Percentiles rank a stretch among this genome's conserved stretches.
phyloP scores from a whole-genome alignment of 2,888 invertebrate genomes.

The Philhelius pedissequus region DNA sequence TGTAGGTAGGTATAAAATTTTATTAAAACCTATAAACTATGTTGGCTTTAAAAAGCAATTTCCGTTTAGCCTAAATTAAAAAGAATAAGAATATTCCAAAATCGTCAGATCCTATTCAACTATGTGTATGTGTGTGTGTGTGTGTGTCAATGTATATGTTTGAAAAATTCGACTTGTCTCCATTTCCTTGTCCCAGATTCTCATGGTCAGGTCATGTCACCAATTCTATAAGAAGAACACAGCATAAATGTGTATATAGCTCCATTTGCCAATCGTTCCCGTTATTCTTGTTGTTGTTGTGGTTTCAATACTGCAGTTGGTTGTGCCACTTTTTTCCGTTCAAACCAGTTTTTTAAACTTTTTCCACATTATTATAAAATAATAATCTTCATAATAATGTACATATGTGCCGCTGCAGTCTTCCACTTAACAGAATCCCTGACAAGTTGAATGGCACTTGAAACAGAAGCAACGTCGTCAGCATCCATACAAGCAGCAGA shows the following conservation, averaged over 20 bases:
- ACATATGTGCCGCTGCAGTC: slow-evolving; percentile 21
- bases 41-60: neutral
- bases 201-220: slow-evolving; percentile 44
- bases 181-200: slow-evolving; percentile 30
- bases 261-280: neutral
- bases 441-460: slow-evolving; percentile 57
- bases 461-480: neutral
- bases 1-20: neutral
- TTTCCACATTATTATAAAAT: neutral
- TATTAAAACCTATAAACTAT: neutral
- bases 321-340: slow-evolving; percentile 55
- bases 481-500: neutral
- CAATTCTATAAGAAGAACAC: slow-evolving; percentile 2
- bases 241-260: neutral
- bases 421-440: slow-evolving; percentile 53
- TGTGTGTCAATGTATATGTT: neutral
- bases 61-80: slow-evolving; percentile 10
- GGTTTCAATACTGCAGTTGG: slow-evolving; percentile 30
- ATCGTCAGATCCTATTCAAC: neutral
- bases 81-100: neutral
- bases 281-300: slow-evolving; percentile 1
- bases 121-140: neutral
- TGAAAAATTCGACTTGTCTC: neutral
- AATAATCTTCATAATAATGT: slow-evolving; percentile 9
- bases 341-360: slow-evolving; percentile 31